A percentile compares a stretch with the other conserved stretches of the same genome.
phyloP scores from a whole-genome alignment of 2,797 vertebrate genomes.

The Danio kyathit region DNA sequence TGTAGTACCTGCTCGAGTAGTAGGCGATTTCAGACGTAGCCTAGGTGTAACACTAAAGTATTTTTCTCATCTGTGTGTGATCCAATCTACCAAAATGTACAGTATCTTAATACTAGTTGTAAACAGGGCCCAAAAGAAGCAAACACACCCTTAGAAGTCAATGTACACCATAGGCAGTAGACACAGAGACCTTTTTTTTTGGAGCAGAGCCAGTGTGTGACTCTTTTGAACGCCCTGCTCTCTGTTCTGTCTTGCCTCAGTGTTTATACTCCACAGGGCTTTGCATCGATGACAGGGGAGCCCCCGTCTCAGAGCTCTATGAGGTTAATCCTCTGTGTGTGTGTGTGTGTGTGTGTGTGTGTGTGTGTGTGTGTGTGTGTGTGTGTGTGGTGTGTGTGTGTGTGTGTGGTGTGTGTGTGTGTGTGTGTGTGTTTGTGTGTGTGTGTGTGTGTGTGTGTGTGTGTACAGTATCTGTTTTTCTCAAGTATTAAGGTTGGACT shows the following conservation, averaged over 20 bases:
- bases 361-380: conserved; percentile 11
- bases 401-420: conserved; percentile 46
- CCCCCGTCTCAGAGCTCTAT: not conserved
- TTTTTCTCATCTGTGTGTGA: too few relatives aligned
- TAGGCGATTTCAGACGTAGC: too few relatives aligned
- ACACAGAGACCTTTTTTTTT: not conserved
- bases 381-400: conserved; percentile 5
- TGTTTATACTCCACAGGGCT: conserved; percentile 68
- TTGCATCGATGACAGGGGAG: conserved; percentile 69
- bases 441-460: conserved; percentile 17
- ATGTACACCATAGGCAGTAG: too few relatives aligned
- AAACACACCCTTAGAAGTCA: too few relatives aligned
- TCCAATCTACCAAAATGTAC: too few relatives aligned
- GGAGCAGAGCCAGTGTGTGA: not conserved
- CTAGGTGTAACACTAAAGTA: too few relatives aligned
- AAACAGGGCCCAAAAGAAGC: too few relatives aligned
- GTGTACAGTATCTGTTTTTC: conserved; percentile 10
- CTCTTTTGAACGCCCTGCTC: conserved; percentile 20
- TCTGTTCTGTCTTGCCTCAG: conserved; percentile 71
- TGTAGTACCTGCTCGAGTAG: too few relatives aligned
- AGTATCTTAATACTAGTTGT: too few relatives aligned
- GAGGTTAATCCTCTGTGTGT: conserved; percentile 62
- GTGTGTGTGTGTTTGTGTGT: not conserved
- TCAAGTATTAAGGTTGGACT: not conserved
- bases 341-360: conserved; percentile 4